Percentiles rank a stretch among this genome's conserved stretches.
phyloP scores from a whole-genome alignment of 2,888 invertebrate genomes.

The Aethes cnicana region DNA sequence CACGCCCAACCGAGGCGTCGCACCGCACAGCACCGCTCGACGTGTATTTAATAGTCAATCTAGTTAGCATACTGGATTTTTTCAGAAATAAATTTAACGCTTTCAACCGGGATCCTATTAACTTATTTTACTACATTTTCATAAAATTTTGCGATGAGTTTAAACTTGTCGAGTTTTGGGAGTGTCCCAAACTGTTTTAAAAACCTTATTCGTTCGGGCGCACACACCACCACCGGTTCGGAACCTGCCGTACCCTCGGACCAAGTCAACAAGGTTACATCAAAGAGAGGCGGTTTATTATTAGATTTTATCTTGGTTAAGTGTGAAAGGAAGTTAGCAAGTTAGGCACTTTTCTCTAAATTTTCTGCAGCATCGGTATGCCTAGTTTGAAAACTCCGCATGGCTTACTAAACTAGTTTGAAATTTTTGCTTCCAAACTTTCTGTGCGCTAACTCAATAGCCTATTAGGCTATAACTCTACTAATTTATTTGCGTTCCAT shows the following conservation, averaged over 20 bases:
- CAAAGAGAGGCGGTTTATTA: slow-evolving; percentile 26
- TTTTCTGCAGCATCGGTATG: slow-evolving; percentile 10
- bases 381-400: slow-evolving; percentile 3
- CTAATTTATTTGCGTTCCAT: slow-evolving; percentile 10
- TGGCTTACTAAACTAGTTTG: slow-evolving; percentile 13
- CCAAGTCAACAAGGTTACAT: slow-evolving; percentile 28
- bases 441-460: neutral
- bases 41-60: neutral
- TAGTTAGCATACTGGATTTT: slow-evolving; percentile 2
- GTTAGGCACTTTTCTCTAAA: slow-evolving; percentile 23
- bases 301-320: slow-evolving; percentile 29
- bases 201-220: slow-evolving; percentile 17
- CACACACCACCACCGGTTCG: slow-evolving; percentile 4
- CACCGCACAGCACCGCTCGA: no score
- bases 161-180: slow-evolving; percentile 8
- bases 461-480: neutral
- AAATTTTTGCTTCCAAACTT: slow-evolving; percentile 14
- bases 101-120: neutral
- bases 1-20: no score
- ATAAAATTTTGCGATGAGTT: slow-evolving; percentile 6
- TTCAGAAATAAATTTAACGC: neutral
- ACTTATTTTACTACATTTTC: slow-evolving; percentile 6
- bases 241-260: slow-evolving; percentile 5
- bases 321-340: slow-evolving; percentile 23
- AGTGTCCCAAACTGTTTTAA: slow-evolving; percentile 19